phyloP scores from a whole-genome alignment of 2,888 invertebrate genomes.

The Oasisia sp. region DNA sequence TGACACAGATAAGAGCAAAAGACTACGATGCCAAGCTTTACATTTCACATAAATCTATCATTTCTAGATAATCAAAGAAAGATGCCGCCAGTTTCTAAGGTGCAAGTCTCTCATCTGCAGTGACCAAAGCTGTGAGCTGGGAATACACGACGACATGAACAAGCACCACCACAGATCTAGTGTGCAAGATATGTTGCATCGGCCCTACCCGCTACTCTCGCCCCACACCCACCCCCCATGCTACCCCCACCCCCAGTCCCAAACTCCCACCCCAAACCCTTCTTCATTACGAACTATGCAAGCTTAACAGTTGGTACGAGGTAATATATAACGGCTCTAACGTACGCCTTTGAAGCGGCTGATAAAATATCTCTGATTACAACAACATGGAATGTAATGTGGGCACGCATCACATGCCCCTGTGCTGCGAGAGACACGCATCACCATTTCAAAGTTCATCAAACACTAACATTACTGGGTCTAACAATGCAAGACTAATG shows the following conservation, averaged over 20 bases:
- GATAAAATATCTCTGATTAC: not conserved
- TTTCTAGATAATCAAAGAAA: not conserved
- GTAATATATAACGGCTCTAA: not conserved
- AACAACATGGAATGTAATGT: not conserved
- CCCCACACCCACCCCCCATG: not conserved
- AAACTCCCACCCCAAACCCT: not conserved
- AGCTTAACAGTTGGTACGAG: not conserved
- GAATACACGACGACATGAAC: not conserved
- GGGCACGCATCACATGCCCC: not conserved
- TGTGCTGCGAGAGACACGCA: not conserved
- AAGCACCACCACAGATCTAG: not conserved
- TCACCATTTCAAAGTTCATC: not conserved
- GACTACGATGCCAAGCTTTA: not conserved
- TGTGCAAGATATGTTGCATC: too few species aligned
- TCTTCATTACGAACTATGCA: not conserved
- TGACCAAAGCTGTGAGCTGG: not conserved
- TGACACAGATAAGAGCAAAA: not conserved
- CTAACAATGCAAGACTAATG: not conserved
- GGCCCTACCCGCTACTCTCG: too few species aligned
- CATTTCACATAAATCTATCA: not conserved
- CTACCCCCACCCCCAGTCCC: not conserved
- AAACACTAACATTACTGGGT: not conserved
- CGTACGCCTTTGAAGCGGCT: not conserved
- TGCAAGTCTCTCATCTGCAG: not conserved
- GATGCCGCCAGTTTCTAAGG: too few species aligned